These are phyloP conservation scores for Cecropterus lyciades DNA, from an alignment of 1,140 invertebrate genomes.

Conservation along the genomic window DNA sequence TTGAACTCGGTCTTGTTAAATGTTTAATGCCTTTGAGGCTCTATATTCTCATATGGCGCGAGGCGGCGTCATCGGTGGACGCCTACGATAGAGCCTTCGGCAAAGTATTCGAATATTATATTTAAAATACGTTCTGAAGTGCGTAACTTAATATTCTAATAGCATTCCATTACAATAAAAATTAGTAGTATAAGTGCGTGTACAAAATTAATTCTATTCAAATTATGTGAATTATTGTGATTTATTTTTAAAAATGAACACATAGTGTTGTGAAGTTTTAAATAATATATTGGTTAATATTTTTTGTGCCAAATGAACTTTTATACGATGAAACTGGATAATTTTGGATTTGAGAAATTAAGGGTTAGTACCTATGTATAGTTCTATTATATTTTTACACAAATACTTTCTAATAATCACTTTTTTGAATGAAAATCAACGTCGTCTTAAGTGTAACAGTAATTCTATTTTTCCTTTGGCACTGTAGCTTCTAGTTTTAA, in stretches of 20 bases:
- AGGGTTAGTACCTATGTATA: slow-evolving; percentile 63
- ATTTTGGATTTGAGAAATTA: slow-evolving; percentile 76
- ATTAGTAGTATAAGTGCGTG: background rate
- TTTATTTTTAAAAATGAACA: slow-evolving; percentile 27
- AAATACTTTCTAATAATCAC: no score
- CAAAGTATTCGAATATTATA: slow-evolving; percentile 45
- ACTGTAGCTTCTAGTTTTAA: no score
- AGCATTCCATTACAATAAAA: background rate
- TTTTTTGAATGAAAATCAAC: no score
- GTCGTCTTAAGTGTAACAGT: no score
- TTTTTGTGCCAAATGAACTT: slow-evolving; percentile 45
- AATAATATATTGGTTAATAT: slow-evolving; percentile 12
- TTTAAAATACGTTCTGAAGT: background rate
- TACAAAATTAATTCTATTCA: slow-evolving; percentile 12
- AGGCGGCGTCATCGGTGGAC: slow-evolving; percentile 65
- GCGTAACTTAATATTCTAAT: background rate
- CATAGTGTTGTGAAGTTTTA: slow-evolving; percentile 36
- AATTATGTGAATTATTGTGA: slow-evolving; percentile 11
- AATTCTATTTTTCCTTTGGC: no score
- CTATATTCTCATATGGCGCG: slow-evolving; percentile 68
- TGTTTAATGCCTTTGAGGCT: slow-evolving; percentile 53
- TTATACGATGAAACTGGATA: slow-evolving; percentile 74
- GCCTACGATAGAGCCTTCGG: slow-evolving; percentile 61
- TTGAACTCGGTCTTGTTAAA: slow-evolving; percentile 61
- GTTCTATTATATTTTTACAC: background rate